A percentile compares a stretch with the other conserved stretches of the same genome.
Evolutionary conservation across 2,888 invertebrate genomes (phyloP).

Genomic region (Zygogramma bicolorata): DNA sequence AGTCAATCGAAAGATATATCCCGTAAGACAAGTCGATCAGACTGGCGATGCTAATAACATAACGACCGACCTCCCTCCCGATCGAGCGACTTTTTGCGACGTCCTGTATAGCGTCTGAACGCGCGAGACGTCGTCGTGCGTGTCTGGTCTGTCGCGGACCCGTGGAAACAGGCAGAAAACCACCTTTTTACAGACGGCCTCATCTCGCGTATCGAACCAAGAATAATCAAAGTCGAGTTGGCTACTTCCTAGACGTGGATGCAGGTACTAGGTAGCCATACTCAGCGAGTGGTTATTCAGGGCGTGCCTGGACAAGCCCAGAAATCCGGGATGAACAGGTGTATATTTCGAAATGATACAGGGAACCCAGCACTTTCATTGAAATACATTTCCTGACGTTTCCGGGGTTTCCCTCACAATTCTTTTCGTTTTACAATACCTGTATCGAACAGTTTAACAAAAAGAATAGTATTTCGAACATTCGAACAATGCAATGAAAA

Average conservation of each 20-base stretch:
- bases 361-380: too few relatives aligned
- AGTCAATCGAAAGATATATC: not conserved
- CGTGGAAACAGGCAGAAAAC: too few relatives aligned
- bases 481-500: too few relatives aligned
- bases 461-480: too few relatives aligned
- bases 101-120: slow-evolving; percentile 1
- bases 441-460: too few relatives aligned
- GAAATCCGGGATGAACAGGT: not conserved
- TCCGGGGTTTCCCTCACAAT: too few relatives aligned
- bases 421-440: too few relatives aligned
- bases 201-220: not conserved
- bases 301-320: not conserved
- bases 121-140: slow-evolving; percentile 14
- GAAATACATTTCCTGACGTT: too few relatives aligned
- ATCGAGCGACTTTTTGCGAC: not conserved
- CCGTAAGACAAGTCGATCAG: slow-evolving; percentile 21
- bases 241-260: not conserved
- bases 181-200: slow-evolving; percentile 4
- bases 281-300: not conserved
- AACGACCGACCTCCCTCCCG: not conserved
- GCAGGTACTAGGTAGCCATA: not conserved
- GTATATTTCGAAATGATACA: not conserved
- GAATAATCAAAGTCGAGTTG: not conserved
- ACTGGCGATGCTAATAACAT: slow-evolving; percentile 13
- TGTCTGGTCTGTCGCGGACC: slow-evolving; percentile 10